Percentiles rank a stretch among this genome's conserved stretches.
These are phyloP conservation scores for Drosophila mauritiana DNA, from an alignment of 1,140 invertebrate species.

Conservation along the genomic window DNA sequence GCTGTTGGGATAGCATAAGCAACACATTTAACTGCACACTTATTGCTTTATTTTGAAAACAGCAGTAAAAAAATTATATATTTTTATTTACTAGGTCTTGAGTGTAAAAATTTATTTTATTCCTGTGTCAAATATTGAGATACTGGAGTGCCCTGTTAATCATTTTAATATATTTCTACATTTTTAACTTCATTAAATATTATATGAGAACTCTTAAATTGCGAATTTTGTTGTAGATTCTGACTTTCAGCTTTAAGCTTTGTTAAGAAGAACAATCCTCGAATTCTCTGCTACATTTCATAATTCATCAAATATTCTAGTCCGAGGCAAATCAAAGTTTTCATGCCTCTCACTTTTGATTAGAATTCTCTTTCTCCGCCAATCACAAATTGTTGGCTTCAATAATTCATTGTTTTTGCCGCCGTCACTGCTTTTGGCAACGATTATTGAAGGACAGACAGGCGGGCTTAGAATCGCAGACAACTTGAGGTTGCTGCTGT, in stretches of 20 bases:
- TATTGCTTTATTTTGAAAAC: background rate
- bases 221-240: no score
- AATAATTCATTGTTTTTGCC: slow-evolving; percentile 54
- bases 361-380: slow-evolving; percentile 46
- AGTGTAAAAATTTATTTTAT: background rate
- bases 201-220: no score
- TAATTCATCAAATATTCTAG: slow-evolving; percentile 33
- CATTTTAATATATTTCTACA: no score
- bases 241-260: background rate
- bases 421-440: slow-evolving; percentile 43
- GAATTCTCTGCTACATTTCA: slow-evolving; percentile 2
- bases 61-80: background rate
- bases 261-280: background rate
- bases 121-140: background rate
- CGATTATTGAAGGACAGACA: slow-evolving; percentile 60
- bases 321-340: slow-evolving; percentile 27
- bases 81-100: background rate
- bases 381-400: slow-evolving; percentile 46
- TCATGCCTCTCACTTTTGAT: slow-evolving; percentile 42
- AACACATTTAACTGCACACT: background rate
- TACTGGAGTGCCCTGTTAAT: no score
- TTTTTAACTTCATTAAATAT: no score
- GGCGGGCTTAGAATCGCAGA: slow-evolving; percentile 49
- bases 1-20: slow-evolving; percentile 9
- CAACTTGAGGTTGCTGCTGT: slow-evolving; percentile 43